Percentiles rank a stretch among this genome's conserved stretches.
Conservation (phyloP, 1,140 invertebrate genomes). For the Leptinotarsa defecta region DNA sequence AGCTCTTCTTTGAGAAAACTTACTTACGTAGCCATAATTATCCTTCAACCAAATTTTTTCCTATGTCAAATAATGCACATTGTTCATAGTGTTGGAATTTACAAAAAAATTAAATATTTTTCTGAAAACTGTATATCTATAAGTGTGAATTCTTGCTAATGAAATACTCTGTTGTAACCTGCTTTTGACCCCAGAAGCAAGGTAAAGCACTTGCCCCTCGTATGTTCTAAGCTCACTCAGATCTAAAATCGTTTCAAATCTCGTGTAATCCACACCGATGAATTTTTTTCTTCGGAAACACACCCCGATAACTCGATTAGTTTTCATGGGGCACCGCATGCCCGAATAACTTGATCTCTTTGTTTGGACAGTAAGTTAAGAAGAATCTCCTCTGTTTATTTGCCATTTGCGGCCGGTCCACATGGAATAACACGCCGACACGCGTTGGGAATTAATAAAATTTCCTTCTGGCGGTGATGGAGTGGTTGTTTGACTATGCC, state of each 20-base stretch:
- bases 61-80: too few species aligned
- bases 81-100: not conserved
- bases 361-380: slow-evolving; percentile 43
- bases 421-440: slow-evolving; percentile 30
- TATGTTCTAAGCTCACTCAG: too few species aligned
- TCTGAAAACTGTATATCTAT: not conserved
- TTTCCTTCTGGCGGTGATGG: not conserved
- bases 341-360: slow-evolving; percentile 35
- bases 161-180: too few species aligned
- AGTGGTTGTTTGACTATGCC: not conserved
- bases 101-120: not conserved
- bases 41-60: too few species aligned
- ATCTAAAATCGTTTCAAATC: slow-evolving; percentile 33
- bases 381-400: slow-evolving; percentile 38
- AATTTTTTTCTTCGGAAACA: slow-evolving; percentile 20
- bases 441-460: slow-evolving; percentile 30
- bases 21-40: not conserved
- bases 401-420: slow-evolving; percentile 37
- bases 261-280: slow-evolving; percentile 33
- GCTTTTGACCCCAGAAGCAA: too few species aligned
- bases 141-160: too few species aligned
- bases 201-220: too few species aligned
- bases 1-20: too few species aligned
- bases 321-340: slow-evolving; percentile 27
- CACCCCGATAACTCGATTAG: slow-evolving; percentile 37